A percentile compares a stretch with the other conserved stretches of the same genome.
These are phyloP conservation scores for Aphelocoma californica DNA, from an alignment of 2,797 vertebrate genomes.

Conservation along the genomic window DNA sequence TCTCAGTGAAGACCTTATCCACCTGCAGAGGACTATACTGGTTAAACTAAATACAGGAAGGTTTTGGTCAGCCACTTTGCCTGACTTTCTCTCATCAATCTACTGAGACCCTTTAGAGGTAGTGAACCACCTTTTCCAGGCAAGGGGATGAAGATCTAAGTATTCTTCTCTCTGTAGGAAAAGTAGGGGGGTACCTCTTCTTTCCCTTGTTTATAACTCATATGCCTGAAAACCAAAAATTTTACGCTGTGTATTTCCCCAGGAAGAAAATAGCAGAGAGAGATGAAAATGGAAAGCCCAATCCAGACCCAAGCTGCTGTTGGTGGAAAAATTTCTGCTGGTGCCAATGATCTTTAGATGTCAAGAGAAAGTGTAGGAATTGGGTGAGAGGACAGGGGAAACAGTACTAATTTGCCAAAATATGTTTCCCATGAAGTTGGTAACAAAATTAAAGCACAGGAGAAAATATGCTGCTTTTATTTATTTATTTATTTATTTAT, in stretches of 20 bases:
- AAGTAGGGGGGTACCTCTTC: fast-evolving
- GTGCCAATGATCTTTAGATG: not conserved
- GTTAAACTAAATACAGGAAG: not conserved
- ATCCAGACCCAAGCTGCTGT: not conserved
- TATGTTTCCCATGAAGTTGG: not conserved
- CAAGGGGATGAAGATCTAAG: not conserved
- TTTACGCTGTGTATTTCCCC: not conserved
- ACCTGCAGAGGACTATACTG: not conserved
- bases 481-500: no score
- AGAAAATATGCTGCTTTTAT: not conserved
- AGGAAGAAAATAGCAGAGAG: not conserved
- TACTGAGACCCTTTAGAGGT: not conserved
- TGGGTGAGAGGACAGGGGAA: not conserved
- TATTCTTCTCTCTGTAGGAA: not conserved
- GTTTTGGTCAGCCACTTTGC: not conserved
- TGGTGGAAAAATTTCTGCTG: not conserved
- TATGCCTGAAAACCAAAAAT: not conserved
- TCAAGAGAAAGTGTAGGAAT: not conserved
- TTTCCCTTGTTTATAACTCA: not conserved
- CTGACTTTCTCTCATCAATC: not conserved
- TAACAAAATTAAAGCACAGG: not conserved
- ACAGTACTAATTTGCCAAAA: not conserved
- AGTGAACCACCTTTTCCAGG: not conserved
- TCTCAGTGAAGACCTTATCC: not conserved
- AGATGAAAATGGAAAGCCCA: not conserved